Evolutionary conservation across 2,113 vertebrate genomes (phyloP).

Genomic region (Melanerpes formicivorus): DNA sequence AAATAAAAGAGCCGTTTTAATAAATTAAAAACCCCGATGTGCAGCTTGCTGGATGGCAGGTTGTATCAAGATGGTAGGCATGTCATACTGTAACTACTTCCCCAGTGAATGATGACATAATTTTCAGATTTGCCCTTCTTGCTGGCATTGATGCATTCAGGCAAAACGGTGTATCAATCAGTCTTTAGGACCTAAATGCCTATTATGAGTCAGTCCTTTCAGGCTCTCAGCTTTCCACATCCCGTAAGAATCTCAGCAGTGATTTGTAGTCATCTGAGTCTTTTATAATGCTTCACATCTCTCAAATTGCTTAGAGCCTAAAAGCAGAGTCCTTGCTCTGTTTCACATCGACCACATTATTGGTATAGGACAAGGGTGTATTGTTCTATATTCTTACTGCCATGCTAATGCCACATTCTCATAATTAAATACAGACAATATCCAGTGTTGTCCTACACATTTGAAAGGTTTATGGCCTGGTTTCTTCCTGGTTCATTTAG

Average conservation of each 20-base stretch:
- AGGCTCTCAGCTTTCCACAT: not conserved
- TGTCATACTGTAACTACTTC: constrained; percentile 27
- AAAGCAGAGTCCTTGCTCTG: not conserved
- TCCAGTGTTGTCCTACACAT: not conserved
- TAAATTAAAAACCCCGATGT: constrained; percentile 34
- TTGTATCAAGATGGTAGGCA: constrained; percentile 12
- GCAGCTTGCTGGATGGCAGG: not conserved
- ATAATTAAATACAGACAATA: not conserved
- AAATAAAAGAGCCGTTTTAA: constrained; percentile 57
- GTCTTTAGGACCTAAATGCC: constrained; percentile 25
- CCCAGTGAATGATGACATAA: constrained; percentile 44
- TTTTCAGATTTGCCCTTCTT: constrained; percentile 55
- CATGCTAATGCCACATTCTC: not conserved
- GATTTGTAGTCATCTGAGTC: constrained; percentile 31
- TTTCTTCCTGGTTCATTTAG: not conserved
- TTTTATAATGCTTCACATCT: not conserved
- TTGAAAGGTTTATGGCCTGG: not conserved
- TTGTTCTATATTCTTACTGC: not conserved
- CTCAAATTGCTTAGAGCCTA: not conserved
- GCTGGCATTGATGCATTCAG: constrained; percentile 31
- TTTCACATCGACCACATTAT: not conserved
- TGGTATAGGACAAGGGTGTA: not conserved
- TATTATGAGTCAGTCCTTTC: constrained; percentile 23
- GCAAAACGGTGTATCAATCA: constrained; percentile 41
- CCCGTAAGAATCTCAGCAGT: not conserved